phyloP scores from a whole-genome alignment of 2,797 vertebrate species.

The Pseudochirops corinnae region DNA sequence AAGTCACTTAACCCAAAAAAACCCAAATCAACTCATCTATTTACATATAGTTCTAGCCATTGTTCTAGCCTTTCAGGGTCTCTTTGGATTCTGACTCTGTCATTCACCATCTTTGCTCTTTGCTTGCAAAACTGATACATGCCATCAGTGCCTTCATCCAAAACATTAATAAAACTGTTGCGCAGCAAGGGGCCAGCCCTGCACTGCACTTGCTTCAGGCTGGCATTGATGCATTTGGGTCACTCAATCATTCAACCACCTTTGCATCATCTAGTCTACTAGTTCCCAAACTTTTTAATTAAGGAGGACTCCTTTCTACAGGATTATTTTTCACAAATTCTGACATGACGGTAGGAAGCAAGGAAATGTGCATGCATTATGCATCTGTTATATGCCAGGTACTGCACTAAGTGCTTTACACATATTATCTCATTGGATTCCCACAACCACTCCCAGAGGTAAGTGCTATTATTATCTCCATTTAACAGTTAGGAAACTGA shows the following conservation, averaged over 20 bases:
- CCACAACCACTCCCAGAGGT: neutral
- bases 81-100: neutral
- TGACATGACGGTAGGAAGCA: neutral
- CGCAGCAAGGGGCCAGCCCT: neutral
- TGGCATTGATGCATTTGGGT: neutral
- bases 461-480: neutral
- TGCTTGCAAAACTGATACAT: neutral
- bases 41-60: neutral
- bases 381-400: neutral
- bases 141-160: neutral
- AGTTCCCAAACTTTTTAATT: neutral
- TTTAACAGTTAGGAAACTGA: too few relatives aligned
- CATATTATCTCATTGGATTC: neutral
- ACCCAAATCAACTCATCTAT: neutral
- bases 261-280: neutral
- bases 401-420: neutral
- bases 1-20: too few relatives aligned
- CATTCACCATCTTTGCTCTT: neutral
- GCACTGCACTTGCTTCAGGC: neutral
- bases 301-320: neutral
- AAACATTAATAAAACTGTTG: neutral
- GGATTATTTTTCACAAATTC: neutral
- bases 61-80: neutral
- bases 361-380: neutral
- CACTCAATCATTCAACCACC: neutral